phyloP scores from a whole-genome alignment of 2,797 vertebrate genomes.

The Dallia pectoralis region DNA sequence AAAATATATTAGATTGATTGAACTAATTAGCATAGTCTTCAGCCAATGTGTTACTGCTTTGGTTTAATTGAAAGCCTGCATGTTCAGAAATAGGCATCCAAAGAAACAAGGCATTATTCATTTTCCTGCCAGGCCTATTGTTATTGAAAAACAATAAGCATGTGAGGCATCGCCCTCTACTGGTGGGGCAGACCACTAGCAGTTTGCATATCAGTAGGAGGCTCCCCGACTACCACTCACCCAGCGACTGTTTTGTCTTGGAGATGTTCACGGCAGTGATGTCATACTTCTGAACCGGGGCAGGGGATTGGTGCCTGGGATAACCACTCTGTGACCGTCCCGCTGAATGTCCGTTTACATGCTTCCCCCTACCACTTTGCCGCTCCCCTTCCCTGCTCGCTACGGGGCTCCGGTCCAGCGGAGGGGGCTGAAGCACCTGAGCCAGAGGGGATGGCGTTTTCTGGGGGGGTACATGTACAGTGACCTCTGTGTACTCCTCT shows the following conservation, averaged over 20 bases:
- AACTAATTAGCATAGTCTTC: background rate
- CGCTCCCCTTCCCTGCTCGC: constrained; percentile 28
- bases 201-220: background rate
- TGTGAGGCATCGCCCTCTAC: constrained; percentile 54
- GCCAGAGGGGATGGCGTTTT: constrained; percentile 46
- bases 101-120: background rate
- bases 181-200: constrained; percentile 35
- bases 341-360: constrained; percentile 53
- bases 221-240: constrained; percentile 66
- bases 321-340: constrained; percentile 35
- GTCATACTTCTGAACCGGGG: constrained; percentile 66
- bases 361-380: constrained; percentile 18
- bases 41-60: background rate
- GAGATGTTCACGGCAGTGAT: constrained; percentile 82
- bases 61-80: background rate
- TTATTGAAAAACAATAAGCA: background rate
- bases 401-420: constrained; percentile 39
- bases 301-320: constrained; percentile 33
- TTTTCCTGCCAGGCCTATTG: background rate
- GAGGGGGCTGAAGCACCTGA: constrained; percentile 55
- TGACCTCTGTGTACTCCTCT: constrained; percentile 71
- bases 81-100: background rate
- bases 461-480: constrained; percentile 65
- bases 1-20: too few relatives aligned
- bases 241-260: constrained; percentile 90